Base-by-base conservation (phyloP, 1,140 invertebrate species). In the Aphelenchoides avenae region DNA sequence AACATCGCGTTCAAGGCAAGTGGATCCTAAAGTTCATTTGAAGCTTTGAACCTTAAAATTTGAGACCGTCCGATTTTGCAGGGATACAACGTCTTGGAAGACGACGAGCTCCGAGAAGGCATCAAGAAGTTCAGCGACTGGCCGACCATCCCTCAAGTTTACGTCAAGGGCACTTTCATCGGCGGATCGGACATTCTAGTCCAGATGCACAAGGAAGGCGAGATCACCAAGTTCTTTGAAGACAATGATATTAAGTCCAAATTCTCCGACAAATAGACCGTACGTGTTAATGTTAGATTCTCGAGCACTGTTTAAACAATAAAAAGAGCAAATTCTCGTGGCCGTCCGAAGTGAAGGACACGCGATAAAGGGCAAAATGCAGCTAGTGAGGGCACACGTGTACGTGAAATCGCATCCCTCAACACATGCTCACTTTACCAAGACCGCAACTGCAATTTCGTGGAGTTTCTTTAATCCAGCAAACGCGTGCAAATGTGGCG, bases 121-220 rank as follows among this genome's bases (percentile, higher is more conserved):
- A 60, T 75, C 51, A 75, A 75, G 42, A 50, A 60, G 13, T 75
- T 59, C 56, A 70, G 61, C 50, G 75, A 77, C 22, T 75, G 73
- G 73, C 71, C 68, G 29, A 74, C 66, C 6, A 71, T 74, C 44
- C 71, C 67, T 0, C 73, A 73, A 56, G 59, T 75, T n/a, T 75
- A 76, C 41, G 72, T 77, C 1, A 75, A 75, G 22, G 67, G 67
- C 27, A 56, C 77, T 46, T 75, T 75, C 47, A 54, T 75, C 31
- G 73, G 73, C 22, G 73, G 73, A 29, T 76, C 70, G 24, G 73
- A 75, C 44, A 77, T 75, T 48, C 46, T 75, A 27, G 33, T 75
- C 33, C 53, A 72, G 34, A 75, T 77, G 69, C 57, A 60, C 31
- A 63, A 62, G 29, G 50, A 56, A 37, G 44, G 20, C 26, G 34